phyloP scores from a whole-genome alignment of 2,888 invertebrate species.

The Parascotia fuliginaria region DNA sequence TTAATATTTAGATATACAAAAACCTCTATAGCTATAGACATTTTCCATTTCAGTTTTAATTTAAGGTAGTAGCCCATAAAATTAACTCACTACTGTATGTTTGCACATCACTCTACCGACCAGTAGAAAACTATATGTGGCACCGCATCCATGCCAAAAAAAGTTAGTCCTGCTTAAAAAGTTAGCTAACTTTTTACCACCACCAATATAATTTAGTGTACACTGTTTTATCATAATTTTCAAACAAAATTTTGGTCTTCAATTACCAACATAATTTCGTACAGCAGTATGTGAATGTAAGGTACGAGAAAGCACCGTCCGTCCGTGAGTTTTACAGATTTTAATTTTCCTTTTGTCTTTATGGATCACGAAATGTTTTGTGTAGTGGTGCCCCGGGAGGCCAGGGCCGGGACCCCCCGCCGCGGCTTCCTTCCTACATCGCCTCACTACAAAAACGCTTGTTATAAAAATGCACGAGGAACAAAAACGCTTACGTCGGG shows the following conservation, averaged over 20 bases:
- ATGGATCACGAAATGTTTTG: constrained; percentile 85
- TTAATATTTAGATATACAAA: too few species aligned
- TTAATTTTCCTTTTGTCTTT: constrained; percentile 85
- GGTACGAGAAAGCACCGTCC: constrained; percentile 52
- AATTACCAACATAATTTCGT: constrained; percentile 38
- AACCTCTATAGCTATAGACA: too few species aligned
- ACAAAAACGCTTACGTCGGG: constrained; percentile 81
- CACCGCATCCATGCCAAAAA: too few species aligned
- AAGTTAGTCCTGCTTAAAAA: too few species aligned
- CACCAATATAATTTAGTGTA: too few species aligned
- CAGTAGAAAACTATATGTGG: too few species aligned
- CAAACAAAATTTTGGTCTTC: not conserved
- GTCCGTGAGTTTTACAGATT: constrained; percentile 76
- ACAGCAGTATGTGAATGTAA: constrained; percentile 38
- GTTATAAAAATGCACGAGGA: constrained; percentile 80
- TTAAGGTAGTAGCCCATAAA: too few species aligned
- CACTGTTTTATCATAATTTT: too few species aligned
- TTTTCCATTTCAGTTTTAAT: too few species aligned
- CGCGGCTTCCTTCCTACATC: constrained; percentile 83
- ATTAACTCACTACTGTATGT: too few species aligned
- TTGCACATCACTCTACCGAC: too few species aligned
- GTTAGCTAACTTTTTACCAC: too few species aligned
- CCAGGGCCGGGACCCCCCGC: constrained; percentile 73
- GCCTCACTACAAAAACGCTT: constrained; percentile 79
- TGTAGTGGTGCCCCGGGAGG: constrained; percentile 79